phyloP scores from a whole-genome alignment of 2,888 invertebrate species.

The Apoda limacodes region DNA sequence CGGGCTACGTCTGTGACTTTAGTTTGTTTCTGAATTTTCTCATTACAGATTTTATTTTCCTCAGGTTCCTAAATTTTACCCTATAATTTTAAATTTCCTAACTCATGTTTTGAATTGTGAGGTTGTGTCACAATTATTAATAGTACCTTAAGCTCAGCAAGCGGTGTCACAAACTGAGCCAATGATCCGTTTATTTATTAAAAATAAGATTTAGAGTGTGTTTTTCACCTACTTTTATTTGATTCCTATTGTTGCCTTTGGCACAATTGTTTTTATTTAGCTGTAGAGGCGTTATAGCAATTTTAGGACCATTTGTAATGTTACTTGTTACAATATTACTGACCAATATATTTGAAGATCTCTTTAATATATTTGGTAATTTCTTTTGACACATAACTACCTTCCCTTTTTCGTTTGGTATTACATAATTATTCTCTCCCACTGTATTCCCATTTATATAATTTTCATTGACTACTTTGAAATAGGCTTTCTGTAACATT shows the following conservation, averaged over 20 bases:
- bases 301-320: slow-evolving; percentile 37
- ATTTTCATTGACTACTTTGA: slow-evolving; percentile 57
- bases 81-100: no score
- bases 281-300: slow-evolving; percentile 38
- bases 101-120: no score
- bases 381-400: slow-evolving; percentile 38
- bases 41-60: no score
- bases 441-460: slow-evolving; percentile 19
- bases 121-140: no score
- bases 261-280: slow-evolving; percentile 27
- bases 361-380: slow-evolving; percentile 40
- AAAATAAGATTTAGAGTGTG: not conserved
- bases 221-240: slow-evolving; percentile 30
- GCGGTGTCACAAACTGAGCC: no score
- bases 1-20: no score
- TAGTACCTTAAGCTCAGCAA: no score
- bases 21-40: no score
- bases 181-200: slow-evolving; percentile 1
- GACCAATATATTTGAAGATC: slow-evolving; percentile 24
- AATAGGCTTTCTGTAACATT: slow-evolving; percentile 38
- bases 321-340: slow-evolving; percentile 33
- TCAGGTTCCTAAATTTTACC: no score
- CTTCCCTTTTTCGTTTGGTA: slow-evolving; percentile 32
- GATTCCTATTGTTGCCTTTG: slow-evolving; percentile 25
- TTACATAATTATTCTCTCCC: no score